These are phyloP conservation scores for Phoenicopterus ruber DNA, from an alignment of 2,113 vertebrate genomes.

Conservation along the genomic window DNA sequence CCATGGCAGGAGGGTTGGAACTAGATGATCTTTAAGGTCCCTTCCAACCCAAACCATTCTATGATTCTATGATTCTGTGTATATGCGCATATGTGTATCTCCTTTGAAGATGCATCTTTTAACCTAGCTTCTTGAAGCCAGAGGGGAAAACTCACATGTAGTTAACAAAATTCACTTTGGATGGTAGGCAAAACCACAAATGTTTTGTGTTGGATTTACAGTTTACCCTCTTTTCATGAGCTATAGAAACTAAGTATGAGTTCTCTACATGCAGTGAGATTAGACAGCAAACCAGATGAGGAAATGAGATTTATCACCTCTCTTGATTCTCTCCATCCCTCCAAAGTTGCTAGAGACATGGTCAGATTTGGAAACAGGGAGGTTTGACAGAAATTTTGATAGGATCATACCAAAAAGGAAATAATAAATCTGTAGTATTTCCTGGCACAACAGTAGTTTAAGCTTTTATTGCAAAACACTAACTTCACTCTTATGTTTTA, in stretches of 20 bases:
- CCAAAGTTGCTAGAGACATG: background rate
- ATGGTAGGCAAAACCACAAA: background rate
- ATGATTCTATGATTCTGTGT: no score
- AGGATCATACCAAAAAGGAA: background rate
- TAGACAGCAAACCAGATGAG: background rate
- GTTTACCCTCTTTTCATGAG: background rate
- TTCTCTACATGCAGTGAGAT: background rate
- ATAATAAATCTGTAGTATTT: background rate
- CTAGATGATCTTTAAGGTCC: no score
- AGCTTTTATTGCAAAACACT: background rate
- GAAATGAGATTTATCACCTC: background rate
- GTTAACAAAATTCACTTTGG: background rate
- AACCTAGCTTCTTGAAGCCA: background rate
- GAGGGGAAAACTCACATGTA: background rate
- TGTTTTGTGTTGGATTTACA: background rate
- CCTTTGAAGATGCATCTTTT: background rate
- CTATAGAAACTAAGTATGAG: background rate
- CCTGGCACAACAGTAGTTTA: background rate
- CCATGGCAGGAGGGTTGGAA: no score
- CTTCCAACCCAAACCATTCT: no score
- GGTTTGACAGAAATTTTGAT: background rate
- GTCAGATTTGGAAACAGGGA: background rate
- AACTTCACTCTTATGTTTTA: background rate
- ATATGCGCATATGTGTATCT: no score
- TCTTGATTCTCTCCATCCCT: background rate